Evolutionary conservation across 1,140 invertebrate species (phyloP), one percentile per base, ranked within the genome.

Genomic region (Philotrypesis tridentata): DNA sequence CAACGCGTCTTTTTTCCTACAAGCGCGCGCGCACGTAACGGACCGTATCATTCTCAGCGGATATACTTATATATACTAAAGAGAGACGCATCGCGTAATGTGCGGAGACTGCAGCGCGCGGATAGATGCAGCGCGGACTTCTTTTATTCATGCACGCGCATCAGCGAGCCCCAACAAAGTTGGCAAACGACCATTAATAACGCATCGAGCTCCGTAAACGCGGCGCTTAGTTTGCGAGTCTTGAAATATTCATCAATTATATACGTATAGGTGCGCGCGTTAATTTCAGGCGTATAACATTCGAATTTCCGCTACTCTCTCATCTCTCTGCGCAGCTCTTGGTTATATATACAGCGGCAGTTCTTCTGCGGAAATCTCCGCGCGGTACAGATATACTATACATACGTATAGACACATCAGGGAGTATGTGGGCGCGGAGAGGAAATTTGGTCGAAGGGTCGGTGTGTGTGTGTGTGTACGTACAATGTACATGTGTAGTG

Each of bases 171-270:
- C 14, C 17, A n/a, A n/a, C 17, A n/a, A 55, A 55, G 48, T 55
- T 55, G 2, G 48, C 21, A 17, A 55, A 17, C 48, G 2, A 17
- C 48, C 21, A 6, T 55, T 55, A 55, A 55, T 55, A 55, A 55
- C 48, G 0, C 48, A 55, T 55, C 21, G 21, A 17, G 48, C 17
- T 23, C 2, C 4, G 2, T 3, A 37, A 43, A 61, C 25, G 33
- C 23, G 40, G 40, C 33, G 9, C 21, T 76, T 76, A 76, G 17
- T 12, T 5, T 55, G 17, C 12, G 6, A 7, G 37, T 31, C 21
- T 5, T 55, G 48, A 78, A 78, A 12, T 68, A 68, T 68, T 78
- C 63, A 68, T 78, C 27, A 55, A 55, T 68, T 68, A 78, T 21
- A 43, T 43, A 43, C 12, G 11, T 43, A 43, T n/a, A 55, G 2